A percentile compares a stretch with the other conserved stretches of the same genome.
Conservation (phyloP, 2,113 vertebrate species). For the Phylloscopus trochiloides region DNA sequence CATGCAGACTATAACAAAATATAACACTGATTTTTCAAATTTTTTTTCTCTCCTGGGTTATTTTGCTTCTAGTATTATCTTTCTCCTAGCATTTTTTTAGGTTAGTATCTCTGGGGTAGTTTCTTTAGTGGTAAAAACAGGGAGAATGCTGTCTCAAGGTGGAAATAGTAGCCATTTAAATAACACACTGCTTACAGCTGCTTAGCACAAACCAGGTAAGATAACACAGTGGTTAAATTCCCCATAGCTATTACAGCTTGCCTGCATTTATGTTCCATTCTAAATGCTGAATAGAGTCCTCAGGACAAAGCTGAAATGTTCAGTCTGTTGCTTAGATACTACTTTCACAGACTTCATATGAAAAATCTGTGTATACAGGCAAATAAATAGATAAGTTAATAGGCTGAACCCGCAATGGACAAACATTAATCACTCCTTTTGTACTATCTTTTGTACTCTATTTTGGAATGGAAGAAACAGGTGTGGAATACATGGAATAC, state of each 20-base stretch:
- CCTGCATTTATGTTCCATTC: neutral
- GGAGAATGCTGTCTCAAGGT: neutral
- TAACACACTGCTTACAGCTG: neutral
- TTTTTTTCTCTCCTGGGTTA: neutral
- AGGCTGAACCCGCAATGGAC: neutral
- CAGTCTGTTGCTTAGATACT: conserved; percentile 59
- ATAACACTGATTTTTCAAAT: neutral
- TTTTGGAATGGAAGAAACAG: neutral
- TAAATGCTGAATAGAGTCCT: conserved; percentile 21
- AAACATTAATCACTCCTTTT: neutral
- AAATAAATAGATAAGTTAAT: conserved; percentile 31
- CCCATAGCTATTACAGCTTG: neutral
- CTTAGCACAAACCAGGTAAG: neutral
- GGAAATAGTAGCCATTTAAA: neutral
- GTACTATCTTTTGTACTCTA: neutral
- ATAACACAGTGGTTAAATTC: neutral
- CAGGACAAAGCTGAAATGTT: conserved; percentile 33
- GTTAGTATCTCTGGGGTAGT: neutral
- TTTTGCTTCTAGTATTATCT: neutral
- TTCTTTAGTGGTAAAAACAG: neutral
- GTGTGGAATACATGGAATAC: neutral
- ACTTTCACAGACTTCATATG: conserved; percentile 2
- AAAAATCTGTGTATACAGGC: neutral
- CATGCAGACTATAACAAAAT: neutral
- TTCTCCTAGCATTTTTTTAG: neutral